Evolutionary conservation across 2,888 invertebrate genomes (phyloP).

Genomic region (Andrena chrysosceles): DNA sequence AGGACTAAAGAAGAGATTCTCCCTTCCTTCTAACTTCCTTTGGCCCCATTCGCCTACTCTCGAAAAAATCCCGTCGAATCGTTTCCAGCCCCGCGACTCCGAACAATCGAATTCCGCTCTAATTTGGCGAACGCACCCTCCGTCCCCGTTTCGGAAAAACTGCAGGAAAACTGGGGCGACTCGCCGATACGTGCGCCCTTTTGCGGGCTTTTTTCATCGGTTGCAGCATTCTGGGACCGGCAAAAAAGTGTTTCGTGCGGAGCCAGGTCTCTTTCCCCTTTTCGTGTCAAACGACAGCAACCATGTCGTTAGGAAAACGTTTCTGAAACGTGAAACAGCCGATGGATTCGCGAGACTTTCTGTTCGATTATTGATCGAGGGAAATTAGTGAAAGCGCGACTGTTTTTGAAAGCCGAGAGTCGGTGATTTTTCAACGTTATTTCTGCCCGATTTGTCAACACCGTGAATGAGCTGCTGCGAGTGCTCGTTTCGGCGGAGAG

Average conservation of each 20-base stretch:
- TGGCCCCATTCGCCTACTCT: slow-evolving; percentile 19
- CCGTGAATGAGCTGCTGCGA: neutral
- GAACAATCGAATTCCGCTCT: slow-evolving; percentile 74
- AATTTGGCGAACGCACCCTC: slow-evolving; percentile 68
- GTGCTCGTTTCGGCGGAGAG: neutral
- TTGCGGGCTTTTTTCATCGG: slow-evolving; percentile 49
- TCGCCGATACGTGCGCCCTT: slow-evolving; percentile 49
- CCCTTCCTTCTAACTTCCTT: neutral
- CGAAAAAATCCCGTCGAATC: slow-evolving; percentile 61
- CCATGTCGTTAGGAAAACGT: slow-evolving; percentile 25
- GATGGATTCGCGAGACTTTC: neutral
- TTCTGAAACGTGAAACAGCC: neutral
- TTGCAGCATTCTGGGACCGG: neutral
- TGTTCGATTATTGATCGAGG: slow-evolving; percentile 20
- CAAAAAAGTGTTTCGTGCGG: slow-evolving; percentile 11
- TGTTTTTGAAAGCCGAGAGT: neutral
- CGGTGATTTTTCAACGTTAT: slow-evolving; percentile 21
- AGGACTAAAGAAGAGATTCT: slow-evolving; percentile 14
- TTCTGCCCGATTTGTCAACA: neutral
- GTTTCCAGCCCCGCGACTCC: slow-evolving; percentile 74
- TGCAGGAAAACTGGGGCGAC: slow-evolving; percentile 53
- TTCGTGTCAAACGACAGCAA: neutral
- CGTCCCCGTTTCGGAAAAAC: slow-evolving; percentile 20
- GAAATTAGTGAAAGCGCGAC: neutral
- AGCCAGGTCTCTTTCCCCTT: slow-evolving; percentile 10